phyloP scores from a whole-genome alignment of 2,888 invertebrate species.

The Synanthedon andrenaeformis region DNA sequence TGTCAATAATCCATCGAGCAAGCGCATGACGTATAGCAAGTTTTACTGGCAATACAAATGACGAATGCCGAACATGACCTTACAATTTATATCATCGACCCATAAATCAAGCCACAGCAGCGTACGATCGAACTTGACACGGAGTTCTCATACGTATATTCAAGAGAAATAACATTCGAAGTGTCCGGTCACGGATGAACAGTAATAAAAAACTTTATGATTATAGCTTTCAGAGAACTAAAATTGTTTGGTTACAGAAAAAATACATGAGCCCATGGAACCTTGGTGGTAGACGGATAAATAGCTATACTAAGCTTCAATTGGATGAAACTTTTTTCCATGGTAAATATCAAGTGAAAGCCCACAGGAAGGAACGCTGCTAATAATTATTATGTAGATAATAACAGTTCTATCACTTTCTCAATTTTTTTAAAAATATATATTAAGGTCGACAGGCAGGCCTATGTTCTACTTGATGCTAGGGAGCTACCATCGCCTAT shows the following conservation, averaged over 20 bases:
- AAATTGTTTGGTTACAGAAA: constrained; percentile 53
- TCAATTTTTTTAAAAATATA: no score
- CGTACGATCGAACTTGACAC: constrained; percentile 56
- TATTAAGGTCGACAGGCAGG: no score
- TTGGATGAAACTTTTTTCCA: no score
- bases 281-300: no score
- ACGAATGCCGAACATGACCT: constrained; percentile 57
- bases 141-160: constrained; percentile 19
- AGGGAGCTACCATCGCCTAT: no score
- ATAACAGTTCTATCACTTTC: no score
- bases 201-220: constrained; percentile 65
- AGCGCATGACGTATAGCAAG: constrained; percentile 45
- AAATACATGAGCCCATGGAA: constrained; percentile 13
- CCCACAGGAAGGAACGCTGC: no score
- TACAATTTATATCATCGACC: constrained; percentile 46
- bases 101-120: constrained; percentile 57
- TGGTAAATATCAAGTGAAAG: no score
- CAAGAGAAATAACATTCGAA: no score
- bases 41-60: constrained; percentile 49
- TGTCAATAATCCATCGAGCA: constrained; percentile 37
- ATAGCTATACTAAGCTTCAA: no score
- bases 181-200: constrained; percentile 39
- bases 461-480: no score
- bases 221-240: constrained; percentile 60
- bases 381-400: no score